Conservation (phyloP, 2,113 vertebrate species). For the Electrona antarctica region DNA sequence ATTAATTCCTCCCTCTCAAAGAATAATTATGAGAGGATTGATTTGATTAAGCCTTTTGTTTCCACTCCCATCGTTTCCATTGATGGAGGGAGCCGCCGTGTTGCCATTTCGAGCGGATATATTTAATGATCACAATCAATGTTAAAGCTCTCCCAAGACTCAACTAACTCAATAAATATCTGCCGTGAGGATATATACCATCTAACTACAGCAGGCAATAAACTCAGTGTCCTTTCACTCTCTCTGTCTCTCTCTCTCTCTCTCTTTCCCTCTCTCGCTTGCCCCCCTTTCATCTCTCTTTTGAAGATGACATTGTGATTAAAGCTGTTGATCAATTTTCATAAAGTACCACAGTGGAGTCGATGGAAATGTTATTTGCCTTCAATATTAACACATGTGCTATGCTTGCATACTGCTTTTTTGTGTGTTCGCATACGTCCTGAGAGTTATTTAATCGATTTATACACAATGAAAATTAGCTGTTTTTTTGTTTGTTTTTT, state of each 20-base stretch:
- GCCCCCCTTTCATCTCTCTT: slow-evolving; percentile 54
- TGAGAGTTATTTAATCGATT: slow-evolving; percentile 25
- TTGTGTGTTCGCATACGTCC: neutral
- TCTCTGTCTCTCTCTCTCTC: slow-evolving; percentile 25
- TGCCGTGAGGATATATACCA: slow-evolving; percentile 81
- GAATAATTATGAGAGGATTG: slow-evolving; percentile 80
- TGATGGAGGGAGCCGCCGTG: slow-evolving; percentile 70
- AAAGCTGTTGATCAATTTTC: slow-evolving; percentile 83
- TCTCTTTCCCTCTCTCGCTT: slow-evolving; percentile 12
- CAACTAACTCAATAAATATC: slow-evolving; percentile 83
- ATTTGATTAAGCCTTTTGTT: slow-evolving; percentile 77
- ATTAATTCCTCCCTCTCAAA: slow-evolving; percentile 73
- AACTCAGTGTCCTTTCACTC: slow-evolving; percentile 58
- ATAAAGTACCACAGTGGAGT: slow-evolving; percentile 75
- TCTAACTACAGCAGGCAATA: slow-evolving; percentile 79
- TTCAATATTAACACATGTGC: slow-evolving; percentile 47
- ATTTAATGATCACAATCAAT: slow-evolving; percentile 87
- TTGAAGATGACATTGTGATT: slow-evolving; percentile 78
- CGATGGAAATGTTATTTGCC: slow-evolving; percentile 72
- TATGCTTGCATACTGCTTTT: slow-evolving; percentile 47
- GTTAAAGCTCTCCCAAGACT: slow-evolving; percentile 81
- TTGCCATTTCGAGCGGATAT: slow-evolving; percentile 78
- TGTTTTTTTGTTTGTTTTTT: neutral
- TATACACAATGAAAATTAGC: slow-evolving; percentile 10
- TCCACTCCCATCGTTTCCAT: slow-evolving; percentile 66